A percentile compares a stretch with the other conserved stretches of the same genome.
Conservation (phyloP, 2,113 vertebrate species). For the Camarhynchus parvulus region DNA sequence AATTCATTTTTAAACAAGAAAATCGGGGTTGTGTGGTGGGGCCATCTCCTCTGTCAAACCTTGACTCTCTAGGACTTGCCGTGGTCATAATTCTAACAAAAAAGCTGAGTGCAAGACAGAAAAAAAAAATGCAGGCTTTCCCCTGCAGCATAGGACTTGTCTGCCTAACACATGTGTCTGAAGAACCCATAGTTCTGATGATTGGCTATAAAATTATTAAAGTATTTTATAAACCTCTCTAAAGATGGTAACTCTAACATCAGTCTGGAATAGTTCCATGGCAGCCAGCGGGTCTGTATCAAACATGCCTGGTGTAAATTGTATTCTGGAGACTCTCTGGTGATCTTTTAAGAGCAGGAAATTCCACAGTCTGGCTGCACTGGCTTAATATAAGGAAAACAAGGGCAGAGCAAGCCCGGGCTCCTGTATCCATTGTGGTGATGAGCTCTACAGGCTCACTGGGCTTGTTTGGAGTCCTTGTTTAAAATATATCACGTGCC, state of each 20-base stretch:
- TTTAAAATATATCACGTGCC: not conserved
- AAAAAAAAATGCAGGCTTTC: not conserved
- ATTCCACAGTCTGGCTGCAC: not conserved
- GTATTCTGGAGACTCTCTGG: not conserved
- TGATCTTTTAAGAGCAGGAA: not conserved
- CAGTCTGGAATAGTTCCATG: not conserved
- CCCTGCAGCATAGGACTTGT: not conserved
- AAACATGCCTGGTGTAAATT: not conserved
- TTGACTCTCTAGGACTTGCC: not conserved
- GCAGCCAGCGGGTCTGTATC: not conserved
- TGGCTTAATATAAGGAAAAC: not conserved
- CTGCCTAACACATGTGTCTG: not conserved
- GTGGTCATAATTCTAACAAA: not conserved
- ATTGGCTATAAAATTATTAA: not conserved
- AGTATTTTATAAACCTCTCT: not conserved
- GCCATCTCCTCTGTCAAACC: not conserved
- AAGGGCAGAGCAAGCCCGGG: not conserved
- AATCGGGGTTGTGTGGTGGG: not conserved
- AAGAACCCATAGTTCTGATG: not conserved
- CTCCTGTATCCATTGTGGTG: not conserved
- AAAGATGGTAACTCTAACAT: not conserved
- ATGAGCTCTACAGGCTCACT: not conserved
- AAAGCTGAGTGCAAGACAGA: not conserved
- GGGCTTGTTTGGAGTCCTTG: not conserved
- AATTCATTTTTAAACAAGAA: constrained; percentile 12